A percentile compares a stretch with the other conserved stretches of the same genome.
phyloP scores from a whole-genome alignment of 2,888 invertebrate species.

The Hybos culiciformis region DNA sequence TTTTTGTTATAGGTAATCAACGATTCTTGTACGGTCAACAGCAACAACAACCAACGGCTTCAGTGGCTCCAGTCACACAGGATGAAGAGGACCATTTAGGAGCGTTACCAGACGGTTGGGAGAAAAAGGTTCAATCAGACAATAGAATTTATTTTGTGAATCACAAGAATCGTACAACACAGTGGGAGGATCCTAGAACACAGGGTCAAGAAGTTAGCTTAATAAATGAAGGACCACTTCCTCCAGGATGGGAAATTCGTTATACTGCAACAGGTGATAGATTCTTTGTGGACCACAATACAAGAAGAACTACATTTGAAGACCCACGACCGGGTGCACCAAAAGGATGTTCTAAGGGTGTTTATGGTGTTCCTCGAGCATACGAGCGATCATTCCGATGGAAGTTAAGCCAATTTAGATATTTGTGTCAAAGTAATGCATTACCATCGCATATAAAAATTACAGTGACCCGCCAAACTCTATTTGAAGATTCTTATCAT shows the following conservation, averaged over 20 bases:
- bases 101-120: constrained; percentile 92
- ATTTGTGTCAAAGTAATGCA: constrained; percentile 89
- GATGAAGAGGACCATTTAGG: constrained; percentile 68
- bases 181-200: constrained; percentile 99
- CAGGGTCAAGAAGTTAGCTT: constrained; percentile 71
- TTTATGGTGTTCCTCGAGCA: constrained; percentile 91
- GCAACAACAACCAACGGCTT: constrained; percentile 30
- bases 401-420: constrained; percentile 94
- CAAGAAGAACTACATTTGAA: constrained; percentile 92
- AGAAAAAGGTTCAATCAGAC: constrained; percentile 84
- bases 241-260: constrained; percentile 95
- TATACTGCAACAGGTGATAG: constrained; percentile 89
- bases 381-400: constrained; percentile 97
- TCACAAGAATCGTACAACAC: constrained; percentile 96
- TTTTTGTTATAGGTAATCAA: too few relatives aligned
- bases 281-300: constrained; percentile 99
- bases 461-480: constrained; percentile 83
- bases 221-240: constrained; percentile 74
- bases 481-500: constrained; percentile 98
- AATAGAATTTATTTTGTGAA: constrained; percentile 96
- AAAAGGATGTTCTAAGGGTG: constrained; percentile 76
- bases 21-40: constrained; percentile 76
- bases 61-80: constrained; percentile 40
- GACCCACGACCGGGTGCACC: constrained; percentile 86
- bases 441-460: constrained; percentile 95